Base-by-base conservation (phyloP, 2,113 vertebrate species). In the Polyodon spathula region DNA sequence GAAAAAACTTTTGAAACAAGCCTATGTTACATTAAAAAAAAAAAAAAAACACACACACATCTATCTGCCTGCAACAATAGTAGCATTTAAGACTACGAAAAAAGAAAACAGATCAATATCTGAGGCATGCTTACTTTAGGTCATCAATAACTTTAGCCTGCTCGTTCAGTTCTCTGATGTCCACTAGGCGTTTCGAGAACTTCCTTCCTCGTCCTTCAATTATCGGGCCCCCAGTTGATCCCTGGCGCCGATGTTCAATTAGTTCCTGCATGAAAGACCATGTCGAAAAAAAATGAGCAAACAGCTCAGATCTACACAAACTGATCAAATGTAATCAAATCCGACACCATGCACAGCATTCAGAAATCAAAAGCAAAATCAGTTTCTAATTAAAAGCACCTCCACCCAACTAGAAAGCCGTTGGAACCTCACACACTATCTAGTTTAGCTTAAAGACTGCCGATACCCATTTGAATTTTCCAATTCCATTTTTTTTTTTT, bases 131-230 rank as follows among this genome's bases (percentile, higher is more conserved):
- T 77, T 88, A 99, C 96, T 96, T 99, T 62, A 99, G 91, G 75
- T 99, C 96, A 60, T 98, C 96, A 46, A 99, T 99, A 70, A 99
- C 95, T 85, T 91, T 97, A 58, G 96, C 96, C 78, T 99, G 96
- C 65, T 99, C 96, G 54, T 98, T 99, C 56, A 99, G 88, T 74
- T 99, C 95, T 73, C 96, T 77, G 65, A 97, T 98, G 73, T 98
- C 96, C 6, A 98, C 91, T 58, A 99, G 83, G 60, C 96, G 91
- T 66, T 99, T 99, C 60, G 88, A 80, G 55, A 93, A 88, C 71
- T 96, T 98, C 64, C 93, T 89, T 68, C 90, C 92, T 62, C 94
- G 77, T 5, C 86, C 78, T 3, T 98, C 96, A 27, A 82, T 78
- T 43, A 76, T 71, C 66, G 92, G 92, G 78, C 80, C 86, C 37